phyloP scores from a whole-genome alignment of 2,113 vertebrate genomes.

The Numida meleagris region DNA sequence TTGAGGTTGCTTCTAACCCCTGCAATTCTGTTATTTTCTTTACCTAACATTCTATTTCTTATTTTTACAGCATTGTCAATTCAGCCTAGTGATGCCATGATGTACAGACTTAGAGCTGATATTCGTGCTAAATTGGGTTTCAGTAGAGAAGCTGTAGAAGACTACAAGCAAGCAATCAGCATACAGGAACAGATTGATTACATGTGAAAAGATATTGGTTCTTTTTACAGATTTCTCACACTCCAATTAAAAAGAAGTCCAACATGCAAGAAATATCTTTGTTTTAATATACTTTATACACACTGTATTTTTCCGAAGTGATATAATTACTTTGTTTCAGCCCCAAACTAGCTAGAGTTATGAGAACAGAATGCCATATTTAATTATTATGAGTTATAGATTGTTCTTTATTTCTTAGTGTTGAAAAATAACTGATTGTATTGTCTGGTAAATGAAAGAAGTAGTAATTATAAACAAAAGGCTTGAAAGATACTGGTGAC shows the following conservation, averaged over 20 bases:
- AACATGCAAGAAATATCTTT: not conserved
- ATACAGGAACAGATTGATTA: conserved; percentile 64
- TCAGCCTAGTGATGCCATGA: conserved; percentile 75
- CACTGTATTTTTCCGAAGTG: not conserved
- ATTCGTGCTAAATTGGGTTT: conserved; percentile 78
- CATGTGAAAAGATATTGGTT: not conserved
- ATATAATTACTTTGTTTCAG: not conserved
- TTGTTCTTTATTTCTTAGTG: not conserved
- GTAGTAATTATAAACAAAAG: not conserved
- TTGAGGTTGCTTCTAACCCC: too few relatives aligned
- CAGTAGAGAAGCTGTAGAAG: conserved; percentile 74
- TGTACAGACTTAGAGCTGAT: conserved; percentile 80
- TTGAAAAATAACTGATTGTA: not conserved
- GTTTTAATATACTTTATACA: not conserved
- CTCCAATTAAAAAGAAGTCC: not conserved
- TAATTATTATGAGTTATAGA: not conserved
- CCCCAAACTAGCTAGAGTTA: not conserved
- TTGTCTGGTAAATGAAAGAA: not conserved
- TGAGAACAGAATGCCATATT: not conserved
- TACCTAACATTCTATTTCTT: not conserved
- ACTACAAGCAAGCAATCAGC: conserved; percentile 78
- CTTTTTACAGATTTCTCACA: not conserved
- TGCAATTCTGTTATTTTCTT: too few relatives aligned
- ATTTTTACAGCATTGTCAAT: conserved; percentile 76
- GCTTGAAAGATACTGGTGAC: not conserved